Evolutionary conservation across 2,888 invertebrate species (phyloP).

Genomic region (Brachyptera risi): DNA sequence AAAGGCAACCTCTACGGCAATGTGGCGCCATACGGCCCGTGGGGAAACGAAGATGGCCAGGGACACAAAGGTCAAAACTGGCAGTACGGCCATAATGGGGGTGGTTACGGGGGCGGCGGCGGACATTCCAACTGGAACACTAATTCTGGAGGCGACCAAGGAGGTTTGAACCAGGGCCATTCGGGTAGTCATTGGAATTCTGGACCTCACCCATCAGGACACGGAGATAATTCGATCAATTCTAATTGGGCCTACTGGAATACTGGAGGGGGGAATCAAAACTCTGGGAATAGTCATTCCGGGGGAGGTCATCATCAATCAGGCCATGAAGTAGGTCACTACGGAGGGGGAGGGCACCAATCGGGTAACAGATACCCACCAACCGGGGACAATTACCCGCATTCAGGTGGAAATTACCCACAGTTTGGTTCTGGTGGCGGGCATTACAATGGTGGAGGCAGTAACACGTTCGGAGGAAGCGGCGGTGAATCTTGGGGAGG

Average conservation of each 20-base stretch:
- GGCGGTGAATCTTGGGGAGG: background rate
- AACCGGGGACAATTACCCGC: background rate
- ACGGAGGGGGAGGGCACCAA: background rate
- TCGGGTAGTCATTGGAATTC: background rate
- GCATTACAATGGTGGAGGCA: background rate
- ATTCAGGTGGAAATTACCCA: background rate
- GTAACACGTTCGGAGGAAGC: too few species aligned
- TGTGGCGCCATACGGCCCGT: background rate
- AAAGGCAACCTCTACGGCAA: background rate
- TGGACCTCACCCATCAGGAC: background rate
- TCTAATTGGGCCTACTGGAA: too few species aligned
- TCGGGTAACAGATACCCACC: background rate
- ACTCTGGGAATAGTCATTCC: background rate
- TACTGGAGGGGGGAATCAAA: background rate
- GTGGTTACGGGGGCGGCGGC: conserved; percentile 20
- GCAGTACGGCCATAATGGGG: conserved; percentile 23
- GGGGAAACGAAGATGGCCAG: conserved; percentile 25
- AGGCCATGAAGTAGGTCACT: background rate
- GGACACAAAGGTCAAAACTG: conserved; percentile 30
- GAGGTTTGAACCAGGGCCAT: background rate
- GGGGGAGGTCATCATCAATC: background rate
- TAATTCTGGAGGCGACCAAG: conserved; percentile 33
- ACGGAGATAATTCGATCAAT: too few species aligned
- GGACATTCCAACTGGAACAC: conserved; percentile 37
- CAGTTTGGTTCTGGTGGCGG: too few species aligned